These are phyloP conservation scores for Labeo rohita DNA, from an alignment of 2,113 vertebrate genomes.

Conservation along the genomic window DNA sequence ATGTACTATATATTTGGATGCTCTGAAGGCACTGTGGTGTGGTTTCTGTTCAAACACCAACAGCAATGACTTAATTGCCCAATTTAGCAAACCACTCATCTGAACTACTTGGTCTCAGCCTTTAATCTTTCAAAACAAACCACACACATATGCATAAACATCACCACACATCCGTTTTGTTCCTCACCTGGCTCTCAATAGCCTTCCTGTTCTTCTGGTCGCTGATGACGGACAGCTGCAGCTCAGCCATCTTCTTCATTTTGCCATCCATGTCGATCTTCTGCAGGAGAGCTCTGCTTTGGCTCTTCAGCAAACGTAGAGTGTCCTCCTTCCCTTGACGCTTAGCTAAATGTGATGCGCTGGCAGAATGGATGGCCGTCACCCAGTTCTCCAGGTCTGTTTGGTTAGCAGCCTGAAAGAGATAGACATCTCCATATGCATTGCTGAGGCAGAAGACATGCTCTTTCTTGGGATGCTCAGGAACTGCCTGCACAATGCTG, in stretches of 20 bases:
- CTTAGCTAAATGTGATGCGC: slow-evolving; percentile 85
- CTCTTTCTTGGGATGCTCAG: slow-evolving; percentile 92
- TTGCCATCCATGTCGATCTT: slow-evolving; percentile 91
- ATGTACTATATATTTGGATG: neutral
- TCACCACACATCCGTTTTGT: neutral
- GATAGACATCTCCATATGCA: slow-evolving; percentile 87
- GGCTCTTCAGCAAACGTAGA: slow-evolving; percentile 79
- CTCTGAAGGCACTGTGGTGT: neutral
- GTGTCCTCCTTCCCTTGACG: slow-evolving; percentile 87
- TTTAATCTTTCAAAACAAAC: slow-evolving; percentile 19
- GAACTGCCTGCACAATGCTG: slow-evolving; percentile 89
- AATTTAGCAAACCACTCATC: slow-evolving; percentile 40
- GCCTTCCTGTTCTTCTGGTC: slow-evolving; percentile 88
- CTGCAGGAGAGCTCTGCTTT: slow-evolving; percentile 82
- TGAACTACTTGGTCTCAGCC: neutral
- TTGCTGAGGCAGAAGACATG: slow-evolving; percentile 96
- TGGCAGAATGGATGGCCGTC: slow-evolving; percentile 87
- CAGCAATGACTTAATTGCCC: slow-evolving; percentile 44
- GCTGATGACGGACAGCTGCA: slow-evolving; percentile 84
- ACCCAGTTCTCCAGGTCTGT: slow-evolving; percentile 90
- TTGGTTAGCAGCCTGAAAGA: slow-evolving; percentile 90
- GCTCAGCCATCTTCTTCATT: slow-evolving; percentile 91
- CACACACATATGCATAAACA: slow-evolving; percentile 28
- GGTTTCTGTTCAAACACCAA: slow-evolving; percentile 18
- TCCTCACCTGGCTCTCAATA: slow-evolving; percentile 86